Percentiles rank a stretch among this genome's conserved stretches.
These are phyloP conservation scores for Rhizomys pruinosus DNA, from an alignment of 2,113 vertebrate genomes.

Conservation along the genomic window DNA sequence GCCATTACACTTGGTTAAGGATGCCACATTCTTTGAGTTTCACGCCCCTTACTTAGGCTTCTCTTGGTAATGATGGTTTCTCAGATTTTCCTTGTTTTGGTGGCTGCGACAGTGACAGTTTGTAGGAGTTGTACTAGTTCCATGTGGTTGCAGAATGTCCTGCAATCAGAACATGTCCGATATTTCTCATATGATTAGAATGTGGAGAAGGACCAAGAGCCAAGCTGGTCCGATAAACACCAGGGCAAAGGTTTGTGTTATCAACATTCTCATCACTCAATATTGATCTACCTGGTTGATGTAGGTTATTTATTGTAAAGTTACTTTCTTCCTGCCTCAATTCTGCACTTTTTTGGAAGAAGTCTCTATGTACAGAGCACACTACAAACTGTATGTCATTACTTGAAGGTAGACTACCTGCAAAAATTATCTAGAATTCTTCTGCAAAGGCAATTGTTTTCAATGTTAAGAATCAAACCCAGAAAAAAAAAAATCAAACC, in stretches of 20 bases:
- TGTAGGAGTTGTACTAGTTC: not conserved
- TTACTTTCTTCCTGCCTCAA: not conserved
- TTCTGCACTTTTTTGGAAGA: not conserved
- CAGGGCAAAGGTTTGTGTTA: not conserved
- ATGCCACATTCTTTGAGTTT: not conserved
- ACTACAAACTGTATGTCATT: not conserved
- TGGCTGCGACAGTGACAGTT: not conserved
- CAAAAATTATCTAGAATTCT: constrained; percentile 22
- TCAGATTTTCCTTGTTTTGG: constrained; percentile 12
- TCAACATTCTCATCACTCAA: not conserved
- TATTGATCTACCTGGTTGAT: not conserved
- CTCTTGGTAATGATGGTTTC: not conserved
- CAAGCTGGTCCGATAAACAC: not conserved
- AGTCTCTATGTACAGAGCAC: not conserved
- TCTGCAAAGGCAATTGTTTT: not conserved
- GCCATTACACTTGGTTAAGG: too few species aligned
- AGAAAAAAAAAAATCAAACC: not conserved
- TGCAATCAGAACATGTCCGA: not conserved
- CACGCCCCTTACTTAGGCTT: not conserved
- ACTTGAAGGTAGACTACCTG: not conserved
- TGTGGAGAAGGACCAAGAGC: not conserved
- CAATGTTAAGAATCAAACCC: not conserved
- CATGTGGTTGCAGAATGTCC: not conserved
- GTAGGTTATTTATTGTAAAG: not conserved
- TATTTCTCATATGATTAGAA: not conserved